Conservation (phyloP, 1,140 invertebrate genomes). For the Metaphire vulgaris region DNA sequence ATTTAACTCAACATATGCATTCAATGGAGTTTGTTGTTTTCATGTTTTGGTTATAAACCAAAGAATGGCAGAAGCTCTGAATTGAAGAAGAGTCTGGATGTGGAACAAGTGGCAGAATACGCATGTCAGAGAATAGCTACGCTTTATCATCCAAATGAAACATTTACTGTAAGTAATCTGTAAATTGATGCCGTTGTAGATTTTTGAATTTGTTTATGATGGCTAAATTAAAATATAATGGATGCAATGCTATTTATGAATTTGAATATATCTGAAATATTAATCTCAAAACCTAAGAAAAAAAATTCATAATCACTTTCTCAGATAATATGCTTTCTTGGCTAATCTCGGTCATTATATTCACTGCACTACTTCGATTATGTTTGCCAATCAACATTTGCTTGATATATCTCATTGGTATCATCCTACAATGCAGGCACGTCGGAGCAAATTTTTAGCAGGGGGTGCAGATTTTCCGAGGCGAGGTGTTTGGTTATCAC, state of each 20-base stretch:
- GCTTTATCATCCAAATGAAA: constrained; percentile 36
- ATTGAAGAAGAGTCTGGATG: neutral
- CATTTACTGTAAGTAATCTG: constrained; percentile 35
- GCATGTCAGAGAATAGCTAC: constrained; percentile 39
- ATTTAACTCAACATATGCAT: neutral
- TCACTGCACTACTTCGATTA: too few relatives aligned
- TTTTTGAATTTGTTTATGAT: neutral
- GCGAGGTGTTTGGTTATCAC: too few relatives aligned
- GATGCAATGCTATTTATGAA: neutral
- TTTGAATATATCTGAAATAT: neutral
- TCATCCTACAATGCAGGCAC: too few relatives aligned
- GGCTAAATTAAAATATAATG: neutral
- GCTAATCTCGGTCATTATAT: too few relatives aligned
- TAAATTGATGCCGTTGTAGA: neutral
- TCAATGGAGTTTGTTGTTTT: neutral
- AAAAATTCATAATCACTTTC: neutral
- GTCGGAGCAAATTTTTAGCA: too few relatives aligned
- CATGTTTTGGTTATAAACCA: neutral
- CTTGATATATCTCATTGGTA: too few relatives aligned
- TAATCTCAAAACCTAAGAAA: too few relatives aligned
- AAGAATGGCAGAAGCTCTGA: neutral
- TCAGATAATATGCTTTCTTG: neutral
- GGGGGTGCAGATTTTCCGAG: too few relatives aligned
- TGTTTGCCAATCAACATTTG: too few relatives aligned
- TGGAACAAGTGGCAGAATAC: neutral